These are phyloP conservation scores for Perizoma flavofasciatum DNA, from an alignment of 2,888 invertebrate genomes.

Conservation along the genomic window DNA sequence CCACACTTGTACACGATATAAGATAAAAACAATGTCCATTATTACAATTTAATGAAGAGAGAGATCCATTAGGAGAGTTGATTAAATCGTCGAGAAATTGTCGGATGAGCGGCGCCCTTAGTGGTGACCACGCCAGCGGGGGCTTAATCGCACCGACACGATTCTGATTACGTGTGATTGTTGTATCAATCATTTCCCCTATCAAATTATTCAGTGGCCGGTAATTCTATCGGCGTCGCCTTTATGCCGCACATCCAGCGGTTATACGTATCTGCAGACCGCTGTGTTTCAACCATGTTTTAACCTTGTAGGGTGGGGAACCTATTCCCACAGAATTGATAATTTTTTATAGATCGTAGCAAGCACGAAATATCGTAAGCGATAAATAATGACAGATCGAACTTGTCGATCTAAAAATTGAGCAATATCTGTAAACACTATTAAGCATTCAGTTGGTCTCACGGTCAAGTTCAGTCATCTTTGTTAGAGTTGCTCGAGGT, in stretches of 20 bases:
- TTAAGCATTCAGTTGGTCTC: too few relatives aligned
- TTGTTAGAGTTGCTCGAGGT: too few relatives aligned
- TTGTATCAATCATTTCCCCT: conserved; percentile 83
- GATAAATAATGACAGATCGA: too few relatives aligned
- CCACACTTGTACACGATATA: conserved; percentile 56
- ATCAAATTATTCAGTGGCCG: conserved; percentile 82
- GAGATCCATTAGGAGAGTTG: conserved; percentile 77
- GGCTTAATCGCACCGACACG: conserved; percentile 78
- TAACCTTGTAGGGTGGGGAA: too few relatives aligned
- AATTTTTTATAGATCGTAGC: too few relatives aligned
- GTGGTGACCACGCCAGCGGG: conserved; percentile 52
- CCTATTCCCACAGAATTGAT: too few relatives aligned
- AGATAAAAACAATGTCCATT: conserved; percentile 73
- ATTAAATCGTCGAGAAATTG: conserved; percentile 78
- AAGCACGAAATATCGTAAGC: too few relatives aligned
- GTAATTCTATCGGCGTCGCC: conserved; percentile 77
- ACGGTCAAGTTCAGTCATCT: too few relatives aligned
- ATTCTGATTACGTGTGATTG: conserved; percentile 80
- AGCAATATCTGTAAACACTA: too few relatives aligned
- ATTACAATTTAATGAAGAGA: conserved; percentile 81
- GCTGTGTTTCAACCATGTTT: too few relatives aligned
- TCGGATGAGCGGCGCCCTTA: conserved; percentile 63
- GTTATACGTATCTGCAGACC: background rate
- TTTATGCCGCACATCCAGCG: conserved; percentile 33
- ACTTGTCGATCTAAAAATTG: too few relatives aligned